Evolutionary conservation across 2,888 invertebrate genomes (phyloP).

Genomic region (Diarsia dahlii): DNA sequence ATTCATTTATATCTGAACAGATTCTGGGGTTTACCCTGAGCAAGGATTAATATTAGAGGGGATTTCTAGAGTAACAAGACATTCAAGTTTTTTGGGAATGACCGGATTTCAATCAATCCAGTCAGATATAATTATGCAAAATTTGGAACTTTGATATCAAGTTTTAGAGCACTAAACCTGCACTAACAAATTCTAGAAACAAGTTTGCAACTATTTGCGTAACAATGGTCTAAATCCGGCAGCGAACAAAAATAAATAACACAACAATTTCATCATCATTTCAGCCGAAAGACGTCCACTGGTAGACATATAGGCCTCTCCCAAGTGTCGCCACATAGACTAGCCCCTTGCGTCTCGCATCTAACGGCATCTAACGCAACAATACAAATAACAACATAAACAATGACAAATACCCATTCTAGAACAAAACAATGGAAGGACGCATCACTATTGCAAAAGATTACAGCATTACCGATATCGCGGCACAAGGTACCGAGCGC

Average conservation of each 20-base stretch:
- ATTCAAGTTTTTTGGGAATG: neutral
- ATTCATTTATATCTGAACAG: neutral
- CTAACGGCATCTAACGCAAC: too few relatives aligned
- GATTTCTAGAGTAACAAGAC: neutral
- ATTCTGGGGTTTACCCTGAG: neutral
- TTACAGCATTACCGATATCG: constrained; percentile 44
- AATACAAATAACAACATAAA: neutral
- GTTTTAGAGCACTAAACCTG: neutral
- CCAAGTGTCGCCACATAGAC: too few relatives aligned
- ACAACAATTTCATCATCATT: neutral
- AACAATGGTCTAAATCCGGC: neutral
- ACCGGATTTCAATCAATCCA: neutral
- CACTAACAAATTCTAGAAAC: neutral
- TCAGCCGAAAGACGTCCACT: too few relatives aligned
- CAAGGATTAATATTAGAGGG: neutral
- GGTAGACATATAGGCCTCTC: too few relatives aligned
- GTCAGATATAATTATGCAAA: neutral
- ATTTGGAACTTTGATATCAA: neutral
- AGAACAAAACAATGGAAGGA: constrained; percentile 32
- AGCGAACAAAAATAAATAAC: neutral
- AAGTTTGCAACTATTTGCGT: neutral
- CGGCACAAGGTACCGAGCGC: constrained; percentile 12
- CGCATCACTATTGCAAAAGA: constrained; percentile 26
- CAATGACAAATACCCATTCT: constrained; percentile 31
- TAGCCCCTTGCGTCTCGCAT: too few relatives aligned